phyloP scores from a whole-genome alignment of 2,888 invertebrate genomes.

The Ecliptopera silaceata region DNA sequence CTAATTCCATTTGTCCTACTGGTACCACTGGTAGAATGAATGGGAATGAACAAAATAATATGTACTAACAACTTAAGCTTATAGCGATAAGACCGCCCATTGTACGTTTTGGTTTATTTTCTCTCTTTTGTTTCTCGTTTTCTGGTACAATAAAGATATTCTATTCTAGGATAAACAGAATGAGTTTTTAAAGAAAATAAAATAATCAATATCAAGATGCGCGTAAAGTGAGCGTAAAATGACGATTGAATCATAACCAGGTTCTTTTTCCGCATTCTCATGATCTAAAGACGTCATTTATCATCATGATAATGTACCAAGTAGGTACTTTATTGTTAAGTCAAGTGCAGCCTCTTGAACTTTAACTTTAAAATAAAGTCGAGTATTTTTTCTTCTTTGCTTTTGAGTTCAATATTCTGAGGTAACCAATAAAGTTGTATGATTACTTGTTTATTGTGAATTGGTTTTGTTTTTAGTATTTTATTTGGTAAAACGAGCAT shows the following conservation, averaged over 20 bases:
- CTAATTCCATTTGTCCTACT: too few relatives aligned
- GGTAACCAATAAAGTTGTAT: background rate
- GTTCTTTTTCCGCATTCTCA: constrained; percentile 23
- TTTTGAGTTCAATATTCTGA: too few relatives aligned
- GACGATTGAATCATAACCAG: constrained; percentile 6
- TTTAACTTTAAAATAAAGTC: constrained; percentile 9
- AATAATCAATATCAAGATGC: background rate
- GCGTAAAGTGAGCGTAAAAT: constrained; percentile 9
- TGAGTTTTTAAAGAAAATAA: background rate
- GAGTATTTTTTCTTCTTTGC: background rate
- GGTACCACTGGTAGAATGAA: too few relatives aligned
- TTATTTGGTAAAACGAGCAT: too few relatives aligned
- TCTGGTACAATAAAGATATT: too few relatives aligned
- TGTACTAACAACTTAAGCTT: too few relatives aligned
- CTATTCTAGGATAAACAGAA: too few relatives aligned
- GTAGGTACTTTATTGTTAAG: background rate
- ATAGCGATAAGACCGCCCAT: too few relatives aligned
- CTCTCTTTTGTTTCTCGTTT: too few relatives aligned
- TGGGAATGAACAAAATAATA: too few relatives aligned
- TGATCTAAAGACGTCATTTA: constrained; percentile 18
- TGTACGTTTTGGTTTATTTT: too few relatives aligned
- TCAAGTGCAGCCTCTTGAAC: constrained; percentile 12
- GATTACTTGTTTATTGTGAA: too few relatives aligned
- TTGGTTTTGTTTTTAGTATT: background rate
- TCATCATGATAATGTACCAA: constrained; percentile 15